Conservation (phyloP, 1,140 invertebrate genomes). For the Papilio machaon region DNA sequence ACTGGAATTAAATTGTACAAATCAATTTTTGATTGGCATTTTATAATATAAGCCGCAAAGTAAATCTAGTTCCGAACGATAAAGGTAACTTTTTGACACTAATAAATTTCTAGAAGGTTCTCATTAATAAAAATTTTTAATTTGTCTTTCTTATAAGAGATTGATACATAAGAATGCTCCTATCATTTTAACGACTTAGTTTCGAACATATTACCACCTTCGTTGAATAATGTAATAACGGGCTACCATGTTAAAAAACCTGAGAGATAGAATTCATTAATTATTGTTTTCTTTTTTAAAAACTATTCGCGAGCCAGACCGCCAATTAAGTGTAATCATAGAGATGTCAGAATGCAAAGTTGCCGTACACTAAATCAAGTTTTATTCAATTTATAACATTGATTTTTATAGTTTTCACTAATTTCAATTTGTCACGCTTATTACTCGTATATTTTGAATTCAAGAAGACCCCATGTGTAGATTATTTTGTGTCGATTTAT, state of each 20-base stretch:
- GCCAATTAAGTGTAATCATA: slow-evolving; percentile 9
- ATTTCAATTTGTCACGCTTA: slow-evolving; percentile 4
- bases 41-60: too few species aligned
- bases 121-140: neutral
- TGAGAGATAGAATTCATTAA: neutral
- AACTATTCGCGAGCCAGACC: neutral
- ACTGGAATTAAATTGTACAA: too few species aligned
- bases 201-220: neutral
- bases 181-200: neutral
- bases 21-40: too few species aligned
- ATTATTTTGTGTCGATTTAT: neutral
- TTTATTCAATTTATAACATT: slow-evolving; percentile 1
- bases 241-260: neutral
- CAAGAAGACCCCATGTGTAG: neutral
- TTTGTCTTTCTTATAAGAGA: neutral
- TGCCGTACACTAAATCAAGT: neutral
- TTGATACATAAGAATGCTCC: neutral
- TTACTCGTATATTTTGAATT: neutral
- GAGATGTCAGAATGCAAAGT: neutral
- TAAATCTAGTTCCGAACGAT: too few species aligned
- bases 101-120: too few species aligned
- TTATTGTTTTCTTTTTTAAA: neutral
- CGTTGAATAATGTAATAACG: neutral
- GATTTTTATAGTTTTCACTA: slow-evolving; percentile 11
- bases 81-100: too few species aligned